Conservation (phyloP, 2,113 vertebrate species). For the Ictalurus furcatus region DNA sequence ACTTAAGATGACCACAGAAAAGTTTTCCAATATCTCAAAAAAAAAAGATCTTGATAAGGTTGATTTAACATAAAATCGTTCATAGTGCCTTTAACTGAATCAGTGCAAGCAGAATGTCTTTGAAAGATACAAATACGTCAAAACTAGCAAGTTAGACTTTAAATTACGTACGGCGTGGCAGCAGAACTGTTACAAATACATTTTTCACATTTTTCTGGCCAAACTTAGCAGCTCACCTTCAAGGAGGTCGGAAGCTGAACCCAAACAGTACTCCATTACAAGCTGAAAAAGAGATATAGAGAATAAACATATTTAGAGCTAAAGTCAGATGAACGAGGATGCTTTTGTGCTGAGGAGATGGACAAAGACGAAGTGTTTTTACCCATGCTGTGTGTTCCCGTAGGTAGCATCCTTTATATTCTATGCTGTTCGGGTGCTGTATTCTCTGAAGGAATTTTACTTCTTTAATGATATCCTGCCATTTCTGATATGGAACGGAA, state of each 20-base stretch:
- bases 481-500: constrained; percentile 80
- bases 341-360: constrained; percentile 41
- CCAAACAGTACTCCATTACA: constrained; percentile 93
- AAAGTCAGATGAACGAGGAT: neutral
- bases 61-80: neutral
- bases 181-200: neutral
- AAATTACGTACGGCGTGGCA: neutral
- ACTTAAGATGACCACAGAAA: neutral
- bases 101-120: neutral
- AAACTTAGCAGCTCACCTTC: constrained; percentile 76
- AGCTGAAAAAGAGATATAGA: constrained; percentile 69
- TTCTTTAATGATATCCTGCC: constrained; percentile 99
- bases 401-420: constrained; percentile 99
- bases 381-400: constrained; percentile 99
- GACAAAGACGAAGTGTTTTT: constrained; percentile 42
- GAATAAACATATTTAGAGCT: neutral
- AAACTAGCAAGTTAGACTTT: neutral
- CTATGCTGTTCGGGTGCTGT: constrained; percentile 98
- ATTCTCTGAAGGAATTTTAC: constrained; percentile 98
- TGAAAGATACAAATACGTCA: neutral
- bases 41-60: neutral
- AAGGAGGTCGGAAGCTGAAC: constrained; percentile 88
- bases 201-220: neutral
- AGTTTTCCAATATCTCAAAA: neutral
- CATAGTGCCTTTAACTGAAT: no score